Conservation (phyloP, 2,113 vertebrate genomes). For the Panthera tigris region DNA sequence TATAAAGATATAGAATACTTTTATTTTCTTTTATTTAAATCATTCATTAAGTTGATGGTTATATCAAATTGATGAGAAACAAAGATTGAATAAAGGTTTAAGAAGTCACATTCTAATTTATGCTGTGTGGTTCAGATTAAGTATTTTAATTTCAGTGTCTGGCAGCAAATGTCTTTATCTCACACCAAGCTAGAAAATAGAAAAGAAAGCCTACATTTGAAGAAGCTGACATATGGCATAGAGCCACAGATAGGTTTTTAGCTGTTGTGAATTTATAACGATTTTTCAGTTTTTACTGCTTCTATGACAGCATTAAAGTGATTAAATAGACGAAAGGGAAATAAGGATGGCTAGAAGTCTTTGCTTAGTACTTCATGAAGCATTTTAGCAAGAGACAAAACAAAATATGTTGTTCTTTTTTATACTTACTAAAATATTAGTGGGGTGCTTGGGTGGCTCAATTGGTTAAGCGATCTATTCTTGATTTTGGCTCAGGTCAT, state of each 20-base stretch:
- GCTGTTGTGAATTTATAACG: neutral
- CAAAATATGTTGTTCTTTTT: neutral
- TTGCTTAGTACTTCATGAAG: conserved; percentile 33
- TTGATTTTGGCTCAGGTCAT: too few species aligned
- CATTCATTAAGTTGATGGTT: conserved; percentile 51
- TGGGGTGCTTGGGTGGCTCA: neutral
- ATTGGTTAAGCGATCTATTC: too few species aligned
- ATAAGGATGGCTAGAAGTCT: neutral
- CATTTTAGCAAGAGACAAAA: conserved; percentile 22
- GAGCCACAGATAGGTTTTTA: neutral
- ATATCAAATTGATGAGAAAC: conserved; percentile 3
- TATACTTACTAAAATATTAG: neutral
- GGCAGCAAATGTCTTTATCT: conserved; percentile 52
- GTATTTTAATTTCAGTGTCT: conserved; percentile 57
- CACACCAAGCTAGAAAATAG: conserved; percentile 10
- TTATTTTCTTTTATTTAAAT: conserved; percentile 34
- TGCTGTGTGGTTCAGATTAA: conserved; percentile 57
- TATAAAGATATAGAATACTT: conserved; percentile 22
- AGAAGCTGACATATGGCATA: conserved; percentile 6
- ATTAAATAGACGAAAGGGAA: conserved; percentile 27
- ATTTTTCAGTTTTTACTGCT: conserved; percentile 31
- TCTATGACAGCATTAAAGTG: conserved; percentile 20
- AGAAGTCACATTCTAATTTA: conserved; percentile 57
- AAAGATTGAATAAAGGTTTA: conserved; percentile 54
- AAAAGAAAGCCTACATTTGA: conserved; percentile 4